Evolutionary conservation across 2,888 invertebrate species (phyloP), one percentile per base, ranked within the genome.

Genomic region (Ephialtes manifestator): DNA sequence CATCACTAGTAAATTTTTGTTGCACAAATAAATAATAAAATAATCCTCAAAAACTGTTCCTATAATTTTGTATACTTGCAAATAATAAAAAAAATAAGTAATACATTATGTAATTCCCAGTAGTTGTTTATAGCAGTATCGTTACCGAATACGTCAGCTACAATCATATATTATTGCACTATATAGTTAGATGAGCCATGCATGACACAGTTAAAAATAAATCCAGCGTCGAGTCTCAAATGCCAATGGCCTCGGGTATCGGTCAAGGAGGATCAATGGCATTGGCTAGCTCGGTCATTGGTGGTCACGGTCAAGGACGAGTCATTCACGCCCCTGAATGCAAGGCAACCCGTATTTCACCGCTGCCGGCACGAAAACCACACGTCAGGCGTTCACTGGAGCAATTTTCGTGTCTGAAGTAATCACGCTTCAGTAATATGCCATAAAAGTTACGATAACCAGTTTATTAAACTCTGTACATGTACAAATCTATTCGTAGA

Each of bases 251-350:
- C 81, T 70, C 70, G 74, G 1, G 39, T 46, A 68, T 24, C 81
- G 70, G 75, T 78, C 72, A 81, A 76, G 55, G 70, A 76, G 53
- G 35, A 77, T 81, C 84, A 67, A 39, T 53, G 81, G 63, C 78
- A 70, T 58, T 67, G 65, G n/a, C 51, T 46, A 43, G 11, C 68
- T 67, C 81, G 77, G 63, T 74, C 74, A 60, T 53, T 11, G 75
- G 58, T 43, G 65, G n/a, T 72, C 55, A 82, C 75, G 77, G 81
- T 79, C 46, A 43, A 74, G 43, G 75, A 71, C 74, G 39, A 58
- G 13, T 15, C 28, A 1, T 1, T 15, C n/a, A 18, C 18, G 71
- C 82, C 20, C 85, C 85, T 58, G 58, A 10, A 15, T 7, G 31
- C 4, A 39, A 7, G 71, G 65, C 79, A 79, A 82, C 70, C 81